A percentile compares a stretch with the other conserved stretches of the same genome.
Evolutionary conservation across 2,888 invertebrate species (phyloP).

Genomic region (Xiphydria camelus): DNA sequence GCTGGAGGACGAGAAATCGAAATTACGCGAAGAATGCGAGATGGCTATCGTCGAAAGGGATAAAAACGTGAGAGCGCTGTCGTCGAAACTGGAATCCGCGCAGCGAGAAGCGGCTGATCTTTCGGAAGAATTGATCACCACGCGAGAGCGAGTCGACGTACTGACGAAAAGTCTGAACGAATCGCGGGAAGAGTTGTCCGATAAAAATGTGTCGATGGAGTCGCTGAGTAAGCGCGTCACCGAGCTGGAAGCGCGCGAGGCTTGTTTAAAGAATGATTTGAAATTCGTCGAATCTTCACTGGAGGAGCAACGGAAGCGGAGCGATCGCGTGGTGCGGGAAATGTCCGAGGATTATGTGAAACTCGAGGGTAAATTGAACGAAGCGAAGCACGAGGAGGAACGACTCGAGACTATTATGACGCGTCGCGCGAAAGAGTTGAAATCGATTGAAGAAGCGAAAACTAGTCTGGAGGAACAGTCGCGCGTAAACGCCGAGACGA

Average conservation of each 20-base stretch:
- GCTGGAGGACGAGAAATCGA: no score
- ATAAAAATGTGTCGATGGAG: not conserved
- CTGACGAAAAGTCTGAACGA: not conserved
- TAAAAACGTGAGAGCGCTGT: no score
- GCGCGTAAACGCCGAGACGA: constrained; percentile 6
- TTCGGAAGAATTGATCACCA: no score
- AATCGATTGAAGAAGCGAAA: constrained; percentile 7
- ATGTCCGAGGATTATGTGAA: not conserved
- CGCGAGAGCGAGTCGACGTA: no score
- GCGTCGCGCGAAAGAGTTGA: not conserved
- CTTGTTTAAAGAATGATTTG: not conserved
- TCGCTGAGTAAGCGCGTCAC: not conserved
- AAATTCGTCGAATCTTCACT: not conserved
- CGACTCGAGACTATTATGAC: not conserved
- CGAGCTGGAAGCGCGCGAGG: not conserved
- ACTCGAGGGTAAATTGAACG: not conserved
- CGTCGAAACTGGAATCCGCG: no score
- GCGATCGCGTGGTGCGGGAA: not conserved
- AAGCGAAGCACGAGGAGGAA: not conserved
- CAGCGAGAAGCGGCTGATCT: no score
- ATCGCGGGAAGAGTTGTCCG: not conserved
- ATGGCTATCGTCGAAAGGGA: no score
- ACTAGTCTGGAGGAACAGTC: constrained; percentile 14
- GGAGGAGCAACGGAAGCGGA: not conserved
- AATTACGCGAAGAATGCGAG: no score